phyloP scores from a whole-genome alignment of 1,140 invertebrate species.

The Cepaea nemoralis region DNA sequence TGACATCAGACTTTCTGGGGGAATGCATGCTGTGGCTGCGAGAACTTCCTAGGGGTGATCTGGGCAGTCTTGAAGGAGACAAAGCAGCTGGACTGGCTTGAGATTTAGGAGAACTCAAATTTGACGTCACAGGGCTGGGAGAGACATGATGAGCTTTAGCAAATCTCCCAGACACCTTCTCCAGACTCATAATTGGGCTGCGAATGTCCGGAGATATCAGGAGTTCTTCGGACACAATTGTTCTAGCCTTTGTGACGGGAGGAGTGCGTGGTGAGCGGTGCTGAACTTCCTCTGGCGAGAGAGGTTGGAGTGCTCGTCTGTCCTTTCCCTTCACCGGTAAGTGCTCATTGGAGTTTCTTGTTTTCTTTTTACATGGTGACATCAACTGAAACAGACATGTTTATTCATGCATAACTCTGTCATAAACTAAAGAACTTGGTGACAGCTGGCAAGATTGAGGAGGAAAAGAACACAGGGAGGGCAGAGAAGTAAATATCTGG shows the following conservation, averaged over 20 bases:
- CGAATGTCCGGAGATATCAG: conserved; percentile 36
- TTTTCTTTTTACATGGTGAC: neutral
- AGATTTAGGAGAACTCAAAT: neutral
- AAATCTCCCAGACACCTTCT: neutral
- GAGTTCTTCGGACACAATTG: conserved; percentile 24
- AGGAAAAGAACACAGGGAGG: no score
- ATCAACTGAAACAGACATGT: neutral
- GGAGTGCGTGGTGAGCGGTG: conserved; percentile 16
- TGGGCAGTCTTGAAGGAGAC: neutral
- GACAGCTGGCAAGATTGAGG: no score
- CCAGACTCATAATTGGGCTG: conserved; percentile 23
- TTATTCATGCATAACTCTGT: neutral
- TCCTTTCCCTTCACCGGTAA: neutral
- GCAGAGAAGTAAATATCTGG: no score
- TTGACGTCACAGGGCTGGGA: neutral
- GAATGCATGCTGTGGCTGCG: no score
- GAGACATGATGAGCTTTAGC: neutral
- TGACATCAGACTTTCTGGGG: no score
- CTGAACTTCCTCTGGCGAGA: conserved; percentile 11
- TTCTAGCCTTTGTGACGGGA: neutral
- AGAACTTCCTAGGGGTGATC: neutral
- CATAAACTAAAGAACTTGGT: no score
- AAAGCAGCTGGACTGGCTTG: neutral
- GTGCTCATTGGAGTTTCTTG: neutral
- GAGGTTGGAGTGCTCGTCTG: conserved; percentile 10